Evolutionary conservation across 2,113 vertebrate species (phyloP).

Genomic region (Seriola rivoliana): DNA sequence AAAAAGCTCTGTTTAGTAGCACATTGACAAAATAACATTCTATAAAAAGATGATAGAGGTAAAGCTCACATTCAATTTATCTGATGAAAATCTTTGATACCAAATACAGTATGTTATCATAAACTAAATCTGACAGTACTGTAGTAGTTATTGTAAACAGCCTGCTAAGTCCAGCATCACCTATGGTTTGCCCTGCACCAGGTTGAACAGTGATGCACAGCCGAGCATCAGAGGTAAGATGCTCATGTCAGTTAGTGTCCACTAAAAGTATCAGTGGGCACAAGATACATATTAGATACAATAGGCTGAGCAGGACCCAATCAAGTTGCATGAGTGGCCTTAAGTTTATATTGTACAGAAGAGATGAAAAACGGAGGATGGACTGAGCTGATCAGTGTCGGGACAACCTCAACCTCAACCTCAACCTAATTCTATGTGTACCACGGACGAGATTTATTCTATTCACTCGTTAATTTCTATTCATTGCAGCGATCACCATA

Average conservation of each 20-base stretch:
- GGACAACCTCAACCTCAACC: no score
- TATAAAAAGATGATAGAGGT: not conserved
- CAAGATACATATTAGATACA: not conserved
- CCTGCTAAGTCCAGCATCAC: no score
- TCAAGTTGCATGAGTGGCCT: no score
- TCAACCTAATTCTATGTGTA: no score
- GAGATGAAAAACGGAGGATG: no score
- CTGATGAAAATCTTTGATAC: not conserved
- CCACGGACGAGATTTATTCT: no score
- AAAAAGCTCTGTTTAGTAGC: conserved; percentile 12
- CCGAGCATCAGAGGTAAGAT: not conserved
- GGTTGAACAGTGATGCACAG: not conserved
- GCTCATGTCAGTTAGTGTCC: not conserved
- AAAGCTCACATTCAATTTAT: not conserved
- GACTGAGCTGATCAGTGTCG: no score
- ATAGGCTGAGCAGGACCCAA: not conserved
- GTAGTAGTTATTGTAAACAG: no score
- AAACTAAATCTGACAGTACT: no score
- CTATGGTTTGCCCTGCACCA: not conserved
- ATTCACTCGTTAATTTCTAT: no score
- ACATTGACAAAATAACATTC: conserved; percentile 10
- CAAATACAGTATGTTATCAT: not conserved
- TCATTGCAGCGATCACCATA: no score
- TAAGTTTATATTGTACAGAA: no score
- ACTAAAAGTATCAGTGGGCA: not conserved